phyloP scores from a whole-genome alignment of 2,888 invertebrate species.

The Cataglyphis albicans region DNA sequence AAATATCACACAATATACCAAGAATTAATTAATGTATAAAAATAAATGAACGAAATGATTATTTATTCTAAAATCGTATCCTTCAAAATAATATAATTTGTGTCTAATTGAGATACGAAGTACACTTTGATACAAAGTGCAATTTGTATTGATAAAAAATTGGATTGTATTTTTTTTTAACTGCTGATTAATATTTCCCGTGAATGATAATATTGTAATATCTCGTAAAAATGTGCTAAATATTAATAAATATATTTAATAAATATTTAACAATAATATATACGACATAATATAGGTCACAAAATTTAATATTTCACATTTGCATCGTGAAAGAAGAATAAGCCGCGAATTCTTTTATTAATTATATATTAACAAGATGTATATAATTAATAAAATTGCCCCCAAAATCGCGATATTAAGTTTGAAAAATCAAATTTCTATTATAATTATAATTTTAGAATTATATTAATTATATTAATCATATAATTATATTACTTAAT shows the following conservation, averaged over 20 bases:
- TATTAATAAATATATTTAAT: too few relatives aligned
- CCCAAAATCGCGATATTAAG: background rate
- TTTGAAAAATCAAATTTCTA: background rate
- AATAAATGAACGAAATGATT: background rate
- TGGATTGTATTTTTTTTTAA: background rate
- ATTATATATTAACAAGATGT: background rate
- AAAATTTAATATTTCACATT: background rate
- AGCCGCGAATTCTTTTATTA: background rate
- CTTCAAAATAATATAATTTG: background rate
- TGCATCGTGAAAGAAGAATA: background rate
- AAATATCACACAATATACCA: background rate
- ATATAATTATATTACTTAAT: too few relatives aligned
- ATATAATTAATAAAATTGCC: background rate
- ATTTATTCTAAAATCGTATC: background rate
- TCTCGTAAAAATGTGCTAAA: background rate
- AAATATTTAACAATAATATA: background rate
- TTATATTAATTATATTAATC: too few relatives aligned
- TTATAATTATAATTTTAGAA: background rate
- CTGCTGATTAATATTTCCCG: background rate
- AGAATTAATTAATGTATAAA: background rate
- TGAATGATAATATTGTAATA: background rate
- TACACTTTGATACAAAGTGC: background rate
- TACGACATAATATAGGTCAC: background rate
- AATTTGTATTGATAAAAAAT: background rate
- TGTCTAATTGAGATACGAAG: background rate